Conservation (phyloP, 1,140 invertebrate species). For the Trinorchestia longiramus region DNA sequence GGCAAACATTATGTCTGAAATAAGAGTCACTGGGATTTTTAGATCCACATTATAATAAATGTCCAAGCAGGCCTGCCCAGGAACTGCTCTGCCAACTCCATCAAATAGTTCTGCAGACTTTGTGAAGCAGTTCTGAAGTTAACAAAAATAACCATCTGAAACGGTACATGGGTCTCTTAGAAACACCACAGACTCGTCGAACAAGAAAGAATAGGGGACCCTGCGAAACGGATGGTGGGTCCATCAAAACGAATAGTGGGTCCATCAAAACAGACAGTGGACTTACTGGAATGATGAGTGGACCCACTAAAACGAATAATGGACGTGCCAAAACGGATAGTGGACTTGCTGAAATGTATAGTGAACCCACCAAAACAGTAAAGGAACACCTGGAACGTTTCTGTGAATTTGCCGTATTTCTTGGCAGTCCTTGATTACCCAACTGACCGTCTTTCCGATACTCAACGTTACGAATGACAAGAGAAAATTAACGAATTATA, state of each 20-base stretch:
- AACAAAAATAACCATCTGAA: neutral
- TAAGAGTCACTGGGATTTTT: neutral
- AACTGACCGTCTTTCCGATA: too few species aligned
- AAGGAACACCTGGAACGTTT: too few species aligned
- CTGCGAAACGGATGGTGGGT: neutral
- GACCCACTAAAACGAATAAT: neutral
- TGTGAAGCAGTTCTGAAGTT: neutral
- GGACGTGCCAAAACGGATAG: neutral
- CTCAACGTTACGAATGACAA: too few species aligned
- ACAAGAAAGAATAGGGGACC: constrained; percentile 10
- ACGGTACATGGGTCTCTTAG: neutral
- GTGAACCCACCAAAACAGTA: too few species aligned
- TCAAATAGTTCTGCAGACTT: neutral
- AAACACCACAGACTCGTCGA: neutral
- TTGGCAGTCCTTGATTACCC: too few species aligned
- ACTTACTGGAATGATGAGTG: neutral
- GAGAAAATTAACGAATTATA: too few species aligned
- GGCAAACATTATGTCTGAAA: neutral
- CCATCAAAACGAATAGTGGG: too few species aligned
- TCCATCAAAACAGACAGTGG: neutral
- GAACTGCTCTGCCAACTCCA: neutral
- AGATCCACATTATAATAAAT: neutral
- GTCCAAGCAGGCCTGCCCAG: neutral
- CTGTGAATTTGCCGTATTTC: too few species aligned
- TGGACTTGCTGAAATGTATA: neutral